Evolutionary conservation across 2,797 vertebrate species (phyloP).

Genomic region (Buphagus erythrorhynchus): DNA sequence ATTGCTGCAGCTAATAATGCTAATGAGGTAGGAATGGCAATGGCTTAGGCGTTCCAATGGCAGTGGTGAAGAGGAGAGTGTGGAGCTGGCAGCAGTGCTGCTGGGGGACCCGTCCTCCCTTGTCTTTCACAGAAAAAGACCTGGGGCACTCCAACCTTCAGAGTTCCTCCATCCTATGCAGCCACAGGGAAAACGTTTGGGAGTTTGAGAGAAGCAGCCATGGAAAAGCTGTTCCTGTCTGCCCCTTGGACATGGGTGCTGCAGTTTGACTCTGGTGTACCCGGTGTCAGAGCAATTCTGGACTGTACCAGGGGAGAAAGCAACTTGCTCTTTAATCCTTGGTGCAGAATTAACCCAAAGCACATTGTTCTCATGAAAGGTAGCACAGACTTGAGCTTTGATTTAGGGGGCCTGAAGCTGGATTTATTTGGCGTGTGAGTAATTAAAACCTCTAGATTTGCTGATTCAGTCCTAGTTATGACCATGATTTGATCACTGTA

Average conservation of each 20-base stretch:
- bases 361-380: background rate
- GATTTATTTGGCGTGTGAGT: background rate
- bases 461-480: slow-evolving; percentile 29
- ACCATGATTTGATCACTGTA: slow-evolving; percentile 22
- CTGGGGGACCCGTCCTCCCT: rapidly evolving
- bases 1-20: slow-evolving; percentile 24
- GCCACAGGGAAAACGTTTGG: background rate
- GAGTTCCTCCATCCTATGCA: background rate
- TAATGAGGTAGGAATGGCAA: background rate
- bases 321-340: background rate
- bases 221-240: background rate
- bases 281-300: background rate
- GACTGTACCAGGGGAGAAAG: background rate
- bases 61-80: background rate
- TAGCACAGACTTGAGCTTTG: background rate
- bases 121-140: background rate
- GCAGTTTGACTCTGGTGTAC: rapidly evolving
- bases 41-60: background rate
- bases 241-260: background rate
- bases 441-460: slow-evolving; percentile 29
- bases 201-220: background rate
- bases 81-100: background rate
- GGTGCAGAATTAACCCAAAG: background rate
- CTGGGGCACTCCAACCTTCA: background rate
- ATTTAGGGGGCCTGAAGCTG: background rate